Evolutionary conservation across 2,113 vertebrate genomes (phyloP).

Genomic region (Dolichotis patagonum): DNA sequence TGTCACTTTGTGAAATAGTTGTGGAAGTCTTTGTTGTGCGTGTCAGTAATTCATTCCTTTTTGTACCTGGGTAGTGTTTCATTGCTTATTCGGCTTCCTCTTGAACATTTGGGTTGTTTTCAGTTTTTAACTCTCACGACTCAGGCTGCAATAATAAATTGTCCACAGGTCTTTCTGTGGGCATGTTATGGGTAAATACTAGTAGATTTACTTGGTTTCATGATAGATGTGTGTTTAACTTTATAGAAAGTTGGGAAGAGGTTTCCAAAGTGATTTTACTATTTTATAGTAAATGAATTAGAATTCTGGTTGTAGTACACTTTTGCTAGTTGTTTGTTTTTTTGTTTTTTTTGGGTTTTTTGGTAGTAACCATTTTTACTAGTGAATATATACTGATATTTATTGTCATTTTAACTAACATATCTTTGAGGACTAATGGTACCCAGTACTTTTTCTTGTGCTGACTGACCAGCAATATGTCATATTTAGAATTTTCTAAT

Average conservation of each 20-base stretch:
- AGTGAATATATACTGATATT: not conserved
- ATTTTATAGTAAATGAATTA: not conserved
- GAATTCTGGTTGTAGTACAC: not conserved
- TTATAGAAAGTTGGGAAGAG: not conserved
- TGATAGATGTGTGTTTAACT: not conserved
- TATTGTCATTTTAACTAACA: not conserved
- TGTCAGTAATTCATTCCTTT: not conserved
- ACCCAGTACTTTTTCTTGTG: not conserved
- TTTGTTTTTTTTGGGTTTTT: not conserved
- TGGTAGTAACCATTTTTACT: not conserved
- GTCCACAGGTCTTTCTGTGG: not conserved
- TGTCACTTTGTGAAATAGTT: not conserved
- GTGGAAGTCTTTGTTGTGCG: not conserved
- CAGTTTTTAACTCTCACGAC: not conserved
- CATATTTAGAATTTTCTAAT: not conserved
- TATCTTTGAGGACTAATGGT: not conserved
- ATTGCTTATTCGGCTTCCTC: not conserved
- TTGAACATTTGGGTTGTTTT: not conserved
- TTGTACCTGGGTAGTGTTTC: not conserved
- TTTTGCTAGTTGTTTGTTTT: not conserved
- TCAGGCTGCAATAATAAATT: not conserved
- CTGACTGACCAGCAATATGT: not conserved
- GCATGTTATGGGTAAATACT: not conserved
- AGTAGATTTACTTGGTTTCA: not conserved
- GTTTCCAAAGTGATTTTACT: not conserved